Evolutionary conservation across 2,113 vertebrate species (phyloP).

Genomic region (Callipepla californica): DNA sequence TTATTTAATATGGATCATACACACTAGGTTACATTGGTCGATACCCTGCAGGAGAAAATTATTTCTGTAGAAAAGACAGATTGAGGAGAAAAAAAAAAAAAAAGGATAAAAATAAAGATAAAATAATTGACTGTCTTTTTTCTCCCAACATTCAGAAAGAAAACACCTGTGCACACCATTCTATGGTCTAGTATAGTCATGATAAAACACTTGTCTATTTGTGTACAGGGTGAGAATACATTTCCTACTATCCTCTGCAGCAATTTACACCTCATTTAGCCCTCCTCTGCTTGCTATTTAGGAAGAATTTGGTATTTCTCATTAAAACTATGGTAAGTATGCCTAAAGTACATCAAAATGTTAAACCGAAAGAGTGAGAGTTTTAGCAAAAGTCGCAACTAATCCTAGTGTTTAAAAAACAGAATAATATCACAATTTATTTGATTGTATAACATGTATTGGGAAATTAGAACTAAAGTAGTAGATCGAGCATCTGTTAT

Average conservation of each 20-base stretch:
- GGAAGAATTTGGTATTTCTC: not conserved
- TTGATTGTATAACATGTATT: not conserved
- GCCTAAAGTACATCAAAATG: not conserved
- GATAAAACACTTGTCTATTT: not conserved
- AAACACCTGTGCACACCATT: too few species aligned
- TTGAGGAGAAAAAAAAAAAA: not conserved
- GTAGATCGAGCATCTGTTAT: not conserved
- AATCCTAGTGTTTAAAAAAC: not conserved
- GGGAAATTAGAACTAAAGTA: not conserved
- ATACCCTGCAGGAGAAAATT: not conserved
- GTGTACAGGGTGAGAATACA: rapidly evolving
- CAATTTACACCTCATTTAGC: not conserved
- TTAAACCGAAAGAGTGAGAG: not conserved
- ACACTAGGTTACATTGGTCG: not conserved
- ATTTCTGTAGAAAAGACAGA: not conserved
- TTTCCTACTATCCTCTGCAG: not conserved
- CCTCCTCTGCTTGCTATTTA: not conserved
- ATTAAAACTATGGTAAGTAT: not conserved
- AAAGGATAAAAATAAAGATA: not conserved
- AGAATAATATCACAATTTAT: not conserved
- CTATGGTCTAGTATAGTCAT: rapidly evolving
- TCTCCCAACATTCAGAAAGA: not conserved
- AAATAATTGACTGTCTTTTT: not conserved
- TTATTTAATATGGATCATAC: not conserved
- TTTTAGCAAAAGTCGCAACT: not conserved